These are phyloP conservation scores for Asbolus verrucosus DNA, from an alignment of 1,140 invertebrate species.

Conservation along the genomic window DNA sequence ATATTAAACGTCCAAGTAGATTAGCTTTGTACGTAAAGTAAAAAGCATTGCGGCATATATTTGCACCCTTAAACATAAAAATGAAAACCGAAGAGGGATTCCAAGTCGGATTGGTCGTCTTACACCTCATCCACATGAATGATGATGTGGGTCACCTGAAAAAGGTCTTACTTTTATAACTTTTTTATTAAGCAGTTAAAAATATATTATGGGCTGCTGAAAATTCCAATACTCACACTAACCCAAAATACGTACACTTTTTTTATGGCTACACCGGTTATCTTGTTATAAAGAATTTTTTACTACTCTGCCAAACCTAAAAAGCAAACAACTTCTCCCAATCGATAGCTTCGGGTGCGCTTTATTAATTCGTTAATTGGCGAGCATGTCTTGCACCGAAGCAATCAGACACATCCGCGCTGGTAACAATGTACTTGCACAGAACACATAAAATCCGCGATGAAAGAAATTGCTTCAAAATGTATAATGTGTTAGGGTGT, in stretches of 20 bases:
- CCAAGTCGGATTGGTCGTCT: slow-evolving; percentile 25
- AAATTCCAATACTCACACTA: slow-evolving; percentile 17
- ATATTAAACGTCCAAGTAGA: slow-evolving; percentile 8
- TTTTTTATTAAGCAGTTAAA: slow-evolving; percentile 32
- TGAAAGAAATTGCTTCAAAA: slow-evolving; percentile 34
- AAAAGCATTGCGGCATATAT: slow-evolving; percentile 29
- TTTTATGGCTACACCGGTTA: slow-evolving; percentile 4
- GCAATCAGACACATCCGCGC: slow-evolving; percentile 17
- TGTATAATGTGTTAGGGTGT: slow-evolving; percentile 27
- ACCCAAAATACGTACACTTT: slow-evolving; percentile 25
- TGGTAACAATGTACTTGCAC: slow-evolving; percentile 11
- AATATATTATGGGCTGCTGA: slow-evolving; percentile 26
- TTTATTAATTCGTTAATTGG: background rate
- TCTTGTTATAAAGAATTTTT: slow-evolving; percentile 12
- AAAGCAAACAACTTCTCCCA: too few species aligned
- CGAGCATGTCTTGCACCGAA: background rate
- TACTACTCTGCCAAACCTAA: too few species aligned
- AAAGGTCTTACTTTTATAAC: slow-evolving; percentile 20
- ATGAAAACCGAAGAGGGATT: slow-evolving; percentile 14
- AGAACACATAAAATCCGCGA: slow-evolving; percentile 5
- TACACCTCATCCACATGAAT: slow-evolving; percentile 16
- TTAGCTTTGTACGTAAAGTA: slow-evolving; percentile 27
- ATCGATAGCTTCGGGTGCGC: background rate
- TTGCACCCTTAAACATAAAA: slow-evolving; percentile 30
- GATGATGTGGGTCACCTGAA: slow-evolving; percentile 29